phyloP scores from a whole-genome alignment of 2,797 vertebrate genomes.

The Chaenodraco wilsoni region DNA sequence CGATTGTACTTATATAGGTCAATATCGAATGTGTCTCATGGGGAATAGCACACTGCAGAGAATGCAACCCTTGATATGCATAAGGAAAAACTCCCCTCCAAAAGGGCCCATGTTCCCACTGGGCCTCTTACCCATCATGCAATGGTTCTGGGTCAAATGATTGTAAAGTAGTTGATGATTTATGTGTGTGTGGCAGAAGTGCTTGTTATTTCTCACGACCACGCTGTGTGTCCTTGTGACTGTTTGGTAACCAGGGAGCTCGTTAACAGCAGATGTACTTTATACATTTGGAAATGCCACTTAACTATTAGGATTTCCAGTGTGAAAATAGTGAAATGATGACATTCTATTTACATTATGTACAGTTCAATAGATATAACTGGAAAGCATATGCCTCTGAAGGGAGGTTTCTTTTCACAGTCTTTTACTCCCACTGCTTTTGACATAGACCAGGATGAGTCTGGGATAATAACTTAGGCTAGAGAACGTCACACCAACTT shows the following conservation, averaged over 20 bases:
- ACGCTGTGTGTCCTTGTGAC: background rate
- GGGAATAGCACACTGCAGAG: too few species aligned
- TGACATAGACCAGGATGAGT: background rate
- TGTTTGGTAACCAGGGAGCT: background rate
- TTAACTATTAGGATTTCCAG: background rate
- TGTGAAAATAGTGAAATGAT: background rate
- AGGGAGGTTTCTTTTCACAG: slow-evolving; percentile 2
- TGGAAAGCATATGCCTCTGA: background rate
- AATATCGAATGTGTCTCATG: background rate
- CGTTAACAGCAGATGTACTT: background rate
- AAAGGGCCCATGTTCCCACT: background rate
- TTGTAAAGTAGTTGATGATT: background rate
- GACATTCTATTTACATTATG: background rate
- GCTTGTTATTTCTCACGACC: background rate
- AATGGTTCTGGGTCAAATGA: background rate
- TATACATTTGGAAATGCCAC: background rate
- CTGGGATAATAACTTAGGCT: background rate
- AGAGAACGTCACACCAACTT: background rate
- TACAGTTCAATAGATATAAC: background rate
- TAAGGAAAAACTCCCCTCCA: background rate
- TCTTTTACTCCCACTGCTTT: background rate
- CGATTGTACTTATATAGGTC: too few species aligned
- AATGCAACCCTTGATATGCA: background rate
- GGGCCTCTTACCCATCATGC: background rate
- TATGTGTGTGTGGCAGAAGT: background rate